Evolutionary conservation across 2,888 invertebrate species (phyloP).

Genomic region (Synanthedon andrenaeformis): DNA sequence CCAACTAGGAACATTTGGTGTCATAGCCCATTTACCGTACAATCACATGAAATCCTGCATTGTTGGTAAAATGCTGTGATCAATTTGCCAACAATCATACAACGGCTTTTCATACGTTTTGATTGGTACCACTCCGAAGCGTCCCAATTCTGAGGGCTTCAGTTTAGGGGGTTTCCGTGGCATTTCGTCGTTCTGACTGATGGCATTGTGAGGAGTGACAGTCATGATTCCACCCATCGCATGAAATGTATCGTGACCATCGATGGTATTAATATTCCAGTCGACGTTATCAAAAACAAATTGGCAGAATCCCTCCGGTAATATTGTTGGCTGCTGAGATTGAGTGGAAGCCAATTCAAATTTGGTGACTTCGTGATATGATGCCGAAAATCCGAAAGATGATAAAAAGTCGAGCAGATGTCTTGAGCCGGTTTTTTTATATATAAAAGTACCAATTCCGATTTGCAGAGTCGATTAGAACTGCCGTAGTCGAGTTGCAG

Average conservation of each 20-base stretch:
- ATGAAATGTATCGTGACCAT: conserved; percentile 11
- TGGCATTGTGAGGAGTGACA: conserved; percentile 7
- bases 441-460: too few relatives aligned
- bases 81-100: background rate
- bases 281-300: conserved; percentile 13
- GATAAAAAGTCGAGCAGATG: conserved; percentile 8
- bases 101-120: background rate
- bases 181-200: background rate
- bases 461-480: too few relatives aligned
- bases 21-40: conserved; percentile 7
- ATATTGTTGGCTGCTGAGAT: conserved; percentile 5
- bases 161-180: background rate
- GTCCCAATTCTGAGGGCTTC: background rate
- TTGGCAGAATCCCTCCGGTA: conserved; percentile 7
- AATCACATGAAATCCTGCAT: conserved; percentile 7
- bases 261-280: conserved; percentile 9
- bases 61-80: conserved; percentile 1
- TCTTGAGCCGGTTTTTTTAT: too few relatives aligned
- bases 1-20: conserved; percentile 13
- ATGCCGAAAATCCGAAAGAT: conserved; percentile 8
- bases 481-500: too few relatives aligned
- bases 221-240: conserved; percentile 11
- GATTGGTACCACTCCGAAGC: background rate
- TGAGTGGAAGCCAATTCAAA: conserved; percentile 6
- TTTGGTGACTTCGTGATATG: conserved; percentile 6